phyloP scores from a whole-genome alignment of 2,113 vertebrate genomes.

The Heptranchias perlo region DNA sequence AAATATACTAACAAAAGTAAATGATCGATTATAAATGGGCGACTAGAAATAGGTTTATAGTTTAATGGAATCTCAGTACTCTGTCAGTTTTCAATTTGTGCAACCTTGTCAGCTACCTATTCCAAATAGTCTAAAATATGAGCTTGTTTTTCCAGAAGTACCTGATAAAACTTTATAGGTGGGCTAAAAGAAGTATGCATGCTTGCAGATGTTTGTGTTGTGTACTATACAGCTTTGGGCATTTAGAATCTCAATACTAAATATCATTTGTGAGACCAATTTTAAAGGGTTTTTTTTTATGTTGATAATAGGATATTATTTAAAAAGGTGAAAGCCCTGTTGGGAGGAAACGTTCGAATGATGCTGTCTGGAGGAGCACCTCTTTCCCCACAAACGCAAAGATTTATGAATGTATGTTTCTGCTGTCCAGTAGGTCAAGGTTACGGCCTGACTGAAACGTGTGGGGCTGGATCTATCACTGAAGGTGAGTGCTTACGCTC shows the following conservation, averaged over 20 bases:
- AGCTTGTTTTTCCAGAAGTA: neutral
- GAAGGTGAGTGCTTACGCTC: slow-evolving; percentile 61
- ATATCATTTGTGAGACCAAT: neutral
- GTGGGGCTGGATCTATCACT: slow-evolving; percentile 89
- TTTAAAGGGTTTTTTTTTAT: neutral
- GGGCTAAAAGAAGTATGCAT: neutral
- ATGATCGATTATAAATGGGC: too few relatives aligned
- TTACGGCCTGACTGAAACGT: slow-evolving; percentile 91
- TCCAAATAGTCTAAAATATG: neutral
- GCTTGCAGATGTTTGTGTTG: neutral
- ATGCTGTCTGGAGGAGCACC: slow-evolving; percentile 93
- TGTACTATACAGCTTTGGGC: neutral
- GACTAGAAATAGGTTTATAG: too few relatives aligned
- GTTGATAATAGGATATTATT: slow-evolving; percentile 71
- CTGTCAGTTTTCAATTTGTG: too few relatives aligned
- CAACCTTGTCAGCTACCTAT: neutral
- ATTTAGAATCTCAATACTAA: neutral
- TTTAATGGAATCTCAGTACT: neutral
- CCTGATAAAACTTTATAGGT: neutral
- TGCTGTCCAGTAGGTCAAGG: slow-evolving; percentile 91
- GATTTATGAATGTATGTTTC: slow-evolving; percentile 97
- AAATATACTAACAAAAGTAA: neutral
- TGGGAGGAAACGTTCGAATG: slow-evolving; percentile 84
- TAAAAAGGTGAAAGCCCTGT: slow-evolving; percentile 76
- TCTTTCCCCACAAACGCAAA: slow-evolving; percentile 80